Base-by-base conservation (phyloP, 1,140 invertebrate species). In the Hyles euphorbiae region DNA sequence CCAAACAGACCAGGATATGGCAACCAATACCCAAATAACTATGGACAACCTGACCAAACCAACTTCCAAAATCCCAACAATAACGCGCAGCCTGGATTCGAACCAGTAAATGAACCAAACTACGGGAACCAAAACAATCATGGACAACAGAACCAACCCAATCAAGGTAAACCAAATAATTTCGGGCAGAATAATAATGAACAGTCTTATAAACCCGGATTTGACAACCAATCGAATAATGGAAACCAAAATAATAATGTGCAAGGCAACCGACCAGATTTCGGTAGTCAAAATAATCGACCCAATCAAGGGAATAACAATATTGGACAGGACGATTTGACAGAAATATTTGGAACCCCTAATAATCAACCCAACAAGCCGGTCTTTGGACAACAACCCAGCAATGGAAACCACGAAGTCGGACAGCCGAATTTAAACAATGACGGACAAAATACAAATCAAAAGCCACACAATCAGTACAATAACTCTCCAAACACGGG, bases 11-110 rank as follows among this genome's bases (percentile, higher is more conserved):
- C 36, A 36, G 36, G 52, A 11, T 11, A 36, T 45, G 54, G 34
- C 44, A 64, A 55, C 44, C 45, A 49, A 50, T 47, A 60, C 45
- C 12, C 45, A 34, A 46, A 56, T 51, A 49, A 63, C n/a, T 57
- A 47, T 43, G 57, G 46, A n/a, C 46, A 49, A 40, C 52, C 52
- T 12, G 34, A 56, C 32, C 46, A 11, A 34, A 32, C 9, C 9
- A 22, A 45, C 11, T 47, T 33, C 7, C 56, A 43, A 52, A 33
- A 47, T 47, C 9, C 22, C n/a, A 11, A 11, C n/a, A 48, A 40
- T 40, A 40, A 40, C 8, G 36, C 2, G 36, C 36, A 40, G 36
- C 36, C 36, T 40, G 36, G 54, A 12, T 54, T 7, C n/a, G 12
- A 11, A 9, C 34, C 43, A 6, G 36, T 43, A 44, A 54, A 44